Conservation (phyloP, 2,888 invertebrate species). For the Xanthia togata region DNA sequence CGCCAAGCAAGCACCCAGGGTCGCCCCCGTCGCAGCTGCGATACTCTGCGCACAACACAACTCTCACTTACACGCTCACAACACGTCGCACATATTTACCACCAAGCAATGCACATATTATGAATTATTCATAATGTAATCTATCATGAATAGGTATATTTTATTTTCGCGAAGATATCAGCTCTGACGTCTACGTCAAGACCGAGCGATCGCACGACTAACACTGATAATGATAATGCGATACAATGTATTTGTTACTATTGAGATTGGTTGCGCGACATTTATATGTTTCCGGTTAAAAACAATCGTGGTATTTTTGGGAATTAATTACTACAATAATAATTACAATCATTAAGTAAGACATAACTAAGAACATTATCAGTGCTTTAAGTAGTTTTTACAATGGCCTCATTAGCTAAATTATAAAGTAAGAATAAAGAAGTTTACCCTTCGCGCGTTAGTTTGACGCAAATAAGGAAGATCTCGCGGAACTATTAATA, state of each 20-base stretch:
- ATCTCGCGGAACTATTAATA: constrained; percentile 87
- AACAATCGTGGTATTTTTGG: constrained; percentile 37
- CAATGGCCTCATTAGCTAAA: constrained; percentile 6
- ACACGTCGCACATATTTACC: constrained; percentile 50
- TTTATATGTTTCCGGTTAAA: constrained; percentile 38
- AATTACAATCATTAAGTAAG: neutral
- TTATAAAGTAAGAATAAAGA: constrained; percentile 40
- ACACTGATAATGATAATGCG: constrained; percentile 63
- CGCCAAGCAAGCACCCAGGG: constrained; percentile 90
- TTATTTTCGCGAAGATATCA: constrained; percentile 63
- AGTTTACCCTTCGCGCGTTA: constrained; percentile 88
- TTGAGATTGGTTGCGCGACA: constrained; percentile 49
- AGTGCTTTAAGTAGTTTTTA: neutral
- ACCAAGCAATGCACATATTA: constrained; percentile 55
- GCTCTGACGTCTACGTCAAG: constrained; percentile 69
- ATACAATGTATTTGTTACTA: constrained; percentile 56
- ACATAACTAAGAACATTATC: constrained; percentile 13
- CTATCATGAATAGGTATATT: constrained; percentile 57
- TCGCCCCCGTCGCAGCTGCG: constrained; percentile 90
- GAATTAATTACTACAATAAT: constrained; percentile 24
- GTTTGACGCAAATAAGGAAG: constrained; percentile 89
- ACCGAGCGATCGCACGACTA: constrained; percentile 63
- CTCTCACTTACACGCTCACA: constrained; percentile 55
- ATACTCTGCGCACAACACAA: constrained; percentile 81
- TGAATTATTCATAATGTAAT: constrained; percentile 67